Evolutionary conservation across 2,888 invertebrate species (phyloP).

Genomic region (Ganaspis brasiliensis): DNA sequence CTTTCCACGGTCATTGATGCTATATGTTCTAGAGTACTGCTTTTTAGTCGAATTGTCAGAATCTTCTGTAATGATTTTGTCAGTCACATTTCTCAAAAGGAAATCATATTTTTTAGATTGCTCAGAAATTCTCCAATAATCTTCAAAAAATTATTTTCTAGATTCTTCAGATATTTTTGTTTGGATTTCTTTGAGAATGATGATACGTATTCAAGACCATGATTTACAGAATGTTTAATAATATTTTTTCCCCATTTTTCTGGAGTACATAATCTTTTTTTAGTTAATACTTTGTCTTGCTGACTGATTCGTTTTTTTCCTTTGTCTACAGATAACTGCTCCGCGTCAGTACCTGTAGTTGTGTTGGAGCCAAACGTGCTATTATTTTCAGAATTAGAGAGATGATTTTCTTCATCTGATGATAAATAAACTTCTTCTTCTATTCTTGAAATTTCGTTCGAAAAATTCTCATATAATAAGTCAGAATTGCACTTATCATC

Average conservation of each 20-base stretch:
- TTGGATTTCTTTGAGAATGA: not conserved
- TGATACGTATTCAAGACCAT: not conserved
- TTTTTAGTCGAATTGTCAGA: not conserved
- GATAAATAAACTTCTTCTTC: not conserved
- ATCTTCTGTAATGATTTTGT: not conserved
- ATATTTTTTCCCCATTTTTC: not conserved
- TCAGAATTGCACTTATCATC: not conserved
- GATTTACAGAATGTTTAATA: not conserved
- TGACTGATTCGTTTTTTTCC: not conserved
- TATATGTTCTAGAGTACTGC: not conserved
- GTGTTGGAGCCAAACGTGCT: not conserved
- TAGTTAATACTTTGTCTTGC: not conserved
- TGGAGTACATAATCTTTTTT: not conserved
- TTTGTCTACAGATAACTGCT: not conserved
- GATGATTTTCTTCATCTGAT: not conserved
- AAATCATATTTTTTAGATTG: not conserved
- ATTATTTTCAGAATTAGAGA: not conserved
- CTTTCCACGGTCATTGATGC: not conserved
- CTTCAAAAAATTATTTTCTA: not conserved
- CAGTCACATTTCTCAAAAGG: not conserved
- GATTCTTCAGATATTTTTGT: not conserved
- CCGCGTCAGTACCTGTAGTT: not conserved
- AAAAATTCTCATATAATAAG: not conserved
- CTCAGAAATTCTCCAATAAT: not conserved
- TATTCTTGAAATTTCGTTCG: not conserved